Evolutionary conservation across 2,797 vertebrate genomes (phyloP).

Genomic region (Crocodylus rhombifer): DNA sequence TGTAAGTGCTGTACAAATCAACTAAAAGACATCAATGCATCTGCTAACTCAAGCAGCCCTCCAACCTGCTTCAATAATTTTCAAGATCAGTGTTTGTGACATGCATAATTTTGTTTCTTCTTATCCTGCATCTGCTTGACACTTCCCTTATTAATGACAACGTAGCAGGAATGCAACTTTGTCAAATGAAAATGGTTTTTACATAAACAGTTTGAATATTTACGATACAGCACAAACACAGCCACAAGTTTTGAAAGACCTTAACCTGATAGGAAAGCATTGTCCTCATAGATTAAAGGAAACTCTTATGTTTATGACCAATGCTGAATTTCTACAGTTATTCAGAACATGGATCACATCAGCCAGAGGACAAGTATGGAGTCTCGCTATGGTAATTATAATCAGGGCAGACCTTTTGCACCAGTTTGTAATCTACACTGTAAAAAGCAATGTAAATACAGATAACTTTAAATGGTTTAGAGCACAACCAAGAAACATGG

Average conservation of each 20-base stretch:
- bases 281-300: constrained; percentile 66
- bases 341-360: constrained; percentile 27
- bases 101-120: constrained; percentile 44
- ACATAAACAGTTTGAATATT: constrained; percentile 65
- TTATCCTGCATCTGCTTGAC: constrained; percentile 17
- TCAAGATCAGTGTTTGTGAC: constrained; percentile 9
- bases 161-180: constrained; percentile 14
- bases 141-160: not conserved
- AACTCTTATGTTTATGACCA: constrained; percentile 42
- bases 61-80: constrained; percentile 16
- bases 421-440: constrained; percentile 98
- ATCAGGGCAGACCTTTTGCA: constrained; percentile 99
- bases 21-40: not conserved
- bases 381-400: constrained; percentile 99
- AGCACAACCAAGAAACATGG: constrained; percentile 99
- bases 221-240: constrained; percentile 74
- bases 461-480: constrained; percentile 99
- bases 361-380: constrained; percentile 96
- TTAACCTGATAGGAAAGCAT: constrained; percentile 72
- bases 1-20: not conserved
- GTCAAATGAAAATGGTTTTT: constrained; percentile 18
- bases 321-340: not conserved
- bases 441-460: constrained; percentile 99
- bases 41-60: constrained; percentile 12
- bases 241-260: constrained; percentile 65